Conservation (phyloP, 2,888 invertebrate genomes). For the Thumatha senex region DNA sequence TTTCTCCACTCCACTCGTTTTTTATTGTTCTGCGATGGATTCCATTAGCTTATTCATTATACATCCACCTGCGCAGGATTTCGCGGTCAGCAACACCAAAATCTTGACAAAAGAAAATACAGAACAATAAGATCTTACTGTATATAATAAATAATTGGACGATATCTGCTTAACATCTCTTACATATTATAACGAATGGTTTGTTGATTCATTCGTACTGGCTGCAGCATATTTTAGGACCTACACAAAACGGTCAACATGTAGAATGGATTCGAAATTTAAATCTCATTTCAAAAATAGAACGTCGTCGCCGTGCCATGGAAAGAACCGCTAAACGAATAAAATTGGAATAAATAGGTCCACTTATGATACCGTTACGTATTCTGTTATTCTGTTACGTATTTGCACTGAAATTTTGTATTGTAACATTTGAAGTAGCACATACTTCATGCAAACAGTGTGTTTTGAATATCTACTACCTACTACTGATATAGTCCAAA, state of each 20-base stretch:
- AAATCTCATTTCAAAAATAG: conserved; percentile 57
- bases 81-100: too few species aligned
- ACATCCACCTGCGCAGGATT: too few species aligned
- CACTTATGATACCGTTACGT: conserved; percentile 30
- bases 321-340: conserved; percentile 48
- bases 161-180: conserved; percentile 45
- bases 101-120: background rate
- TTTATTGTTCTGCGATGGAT: too few species aligned
- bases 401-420: background rate
- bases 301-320: conserved; percentile 30
- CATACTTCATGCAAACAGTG: too few species aligned
- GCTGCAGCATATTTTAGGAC: conserved; percentile 52
- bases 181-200: conserved; percentile 53
- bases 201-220: conserved; percentile 42
- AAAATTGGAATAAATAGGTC: conserved; percentile 25
- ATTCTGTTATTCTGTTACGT: conserved; percentile 14
- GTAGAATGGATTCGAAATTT: conserved; percentile 56
- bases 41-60: too few species aligned
- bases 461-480: too few species aligned
- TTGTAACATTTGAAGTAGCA: background rate
- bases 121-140: conserved; percentile 22
- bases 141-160: conserved; percentile 27
- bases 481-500: too few species aligned
- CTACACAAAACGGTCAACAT: conserved; percentile 53
- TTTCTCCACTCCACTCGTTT: too few species aligned